phyloP scores from a whole-genome alignment of 2,888 invertebrate species.

The Pegoplata infirma region DNA sequence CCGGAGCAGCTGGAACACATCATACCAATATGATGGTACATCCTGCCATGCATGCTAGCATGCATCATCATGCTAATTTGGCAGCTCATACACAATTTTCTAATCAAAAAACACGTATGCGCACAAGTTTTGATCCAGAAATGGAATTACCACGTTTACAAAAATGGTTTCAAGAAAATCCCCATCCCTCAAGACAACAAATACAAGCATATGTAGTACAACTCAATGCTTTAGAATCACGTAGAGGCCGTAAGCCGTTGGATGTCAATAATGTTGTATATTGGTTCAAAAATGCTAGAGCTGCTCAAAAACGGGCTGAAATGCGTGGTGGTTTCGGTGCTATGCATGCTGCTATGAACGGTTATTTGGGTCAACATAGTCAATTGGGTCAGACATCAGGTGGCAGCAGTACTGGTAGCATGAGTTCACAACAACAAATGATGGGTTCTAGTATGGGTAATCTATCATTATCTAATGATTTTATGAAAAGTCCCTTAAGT shows the following conservation, averaged over 20 bases:
- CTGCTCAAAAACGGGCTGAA: constrained; percentile 95
- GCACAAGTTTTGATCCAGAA: constrained; percentile 98
- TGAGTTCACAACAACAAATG: constrained; percentile 68
- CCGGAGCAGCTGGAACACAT: constrained; percentile 64
- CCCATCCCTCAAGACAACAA: constrained; percentile 97
- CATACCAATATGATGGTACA: constrained; percentile 80
- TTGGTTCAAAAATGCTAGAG: constrained; percentile 98
- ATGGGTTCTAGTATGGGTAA: constrained; percentile 67
- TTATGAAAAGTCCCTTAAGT: constrained; percentile 83
- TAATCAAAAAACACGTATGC: constrained; percentile 94
- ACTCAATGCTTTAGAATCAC: constrained; percentile 93
- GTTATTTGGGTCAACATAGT: constrained; percentile 74
- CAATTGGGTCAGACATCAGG: constrained; percentile 73
- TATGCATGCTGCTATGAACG: constrained; percentile 76
- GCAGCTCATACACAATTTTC: constrained; percentile 81
- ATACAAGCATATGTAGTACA: constrained; percentile 97
- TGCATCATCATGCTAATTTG: constrained; percentile 80
- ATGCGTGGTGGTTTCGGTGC: constrained; percentile 80
- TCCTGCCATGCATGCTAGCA: constrained; percentile 85
- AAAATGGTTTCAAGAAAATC: constrained; percentile 97
- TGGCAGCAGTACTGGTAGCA: constrained; percentile 72
- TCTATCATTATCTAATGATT: constrained; percentile 82
- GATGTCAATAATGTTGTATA: constrained; percentile 98
- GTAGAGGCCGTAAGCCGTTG: constrained; percentile 94
- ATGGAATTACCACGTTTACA: constrained; percentile 97